A percentile compares a stretch with the other conserved stretches of the same genome.
Conservation (phyloP, 92 coral and sea anemone genomes). For the Chrysogorgia sp. region DNA sequence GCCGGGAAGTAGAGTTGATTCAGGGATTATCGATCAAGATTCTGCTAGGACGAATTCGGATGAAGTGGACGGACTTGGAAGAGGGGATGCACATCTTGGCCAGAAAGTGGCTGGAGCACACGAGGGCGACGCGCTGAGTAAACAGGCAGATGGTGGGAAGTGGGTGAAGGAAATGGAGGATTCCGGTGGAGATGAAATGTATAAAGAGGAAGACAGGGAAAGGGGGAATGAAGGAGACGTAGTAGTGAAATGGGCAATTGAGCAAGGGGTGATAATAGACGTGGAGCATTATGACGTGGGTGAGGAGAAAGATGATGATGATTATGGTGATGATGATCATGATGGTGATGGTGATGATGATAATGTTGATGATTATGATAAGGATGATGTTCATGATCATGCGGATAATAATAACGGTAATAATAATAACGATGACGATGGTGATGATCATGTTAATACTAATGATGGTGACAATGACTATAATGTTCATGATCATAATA, state of each 20-base stretch:
- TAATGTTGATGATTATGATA: not conserved
- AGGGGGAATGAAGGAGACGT: not conserved
- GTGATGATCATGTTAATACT: slow-evolving; percentile 19
- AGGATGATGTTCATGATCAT: not conserved
- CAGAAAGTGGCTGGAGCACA: not conserved
- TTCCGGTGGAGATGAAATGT: not conserved
- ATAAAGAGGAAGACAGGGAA: not conserved
- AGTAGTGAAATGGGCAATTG: no score
- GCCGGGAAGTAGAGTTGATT: not conserved
- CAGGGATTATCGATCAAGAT: not conserved
- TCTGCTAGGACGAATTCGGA: not conserved
- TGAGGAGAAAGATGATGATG: not conserved
- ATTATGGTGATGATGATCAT: not conserved
- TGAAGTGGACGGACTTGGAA: not conserved
- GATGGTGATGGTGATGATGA: slow-evolving; percentile 33
- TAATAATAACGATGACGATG: slow-evolving; percentile 13
- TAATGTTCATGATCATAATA: not conserved
- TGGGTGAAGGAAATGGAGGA: not conserved
- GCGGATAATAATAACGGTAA: not conserved
- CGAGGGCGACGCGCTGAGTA: not conserved
- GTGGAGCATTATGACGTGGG: no score
- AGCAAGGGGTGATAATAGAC: no score
- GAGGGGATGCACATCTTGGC: not conserved
- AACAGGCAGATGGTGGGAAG: no score
- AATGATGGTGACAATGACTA: not conserved